A percentile compares a stretch with the other conserved stretches of the same genome.
Evolutionary conservation across 2,113 vertebrate genomes (phyloP).

Genomic region (Zootoca vivipara): DNA sequence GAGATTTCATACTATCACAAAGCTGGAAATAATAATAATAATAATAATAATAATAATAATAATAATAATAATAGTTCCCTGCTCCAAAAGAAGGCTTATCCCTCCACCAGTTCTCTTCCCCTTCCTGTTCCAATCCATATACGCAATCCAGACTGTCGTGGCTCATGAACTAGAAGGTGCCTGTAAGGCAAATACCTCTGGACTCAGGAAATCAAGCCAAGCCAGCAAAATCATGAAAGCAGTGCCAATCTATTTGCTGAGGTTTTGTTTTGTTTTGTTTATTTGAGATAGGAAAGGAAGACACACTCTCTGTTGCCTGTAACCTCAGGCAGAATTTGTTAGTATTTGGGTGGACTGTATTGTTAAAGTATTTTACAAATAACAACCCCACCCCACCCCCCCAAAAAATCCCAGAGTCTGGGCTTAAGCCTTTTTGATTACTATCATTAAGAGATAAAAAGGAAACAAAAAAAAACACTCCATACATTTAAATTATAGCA

Average conservation of each 20-base stretch:
- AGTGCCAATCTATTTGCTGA: background rate
- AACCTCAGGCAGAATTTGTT: background rate
- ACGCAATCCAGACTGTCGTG: background rate
- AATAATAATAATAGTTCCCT: background rate
- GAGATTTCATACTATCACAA: background rate
- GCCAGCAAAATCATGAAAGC: background rate
- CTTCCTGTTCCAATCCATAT: background rate
- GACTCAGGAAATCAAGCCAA: background rate
- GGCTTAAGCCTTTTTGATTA: slow-evolving; percentile 5
- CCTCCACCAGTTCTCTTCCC: background rate
- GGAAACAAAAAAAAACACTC: background rate
- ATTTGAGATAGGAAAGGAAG: background rate
- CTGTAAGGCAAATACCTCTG: background rate
- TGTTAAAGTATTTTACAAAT: background rate
- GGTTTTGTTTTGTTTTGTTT: background rate
- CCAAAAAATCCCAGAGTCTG: background rate
- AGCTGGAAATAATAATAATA: background rate
- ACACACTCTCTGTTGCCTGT: background rate
- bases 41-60: background rate
- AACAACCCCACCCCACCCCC: background rate
- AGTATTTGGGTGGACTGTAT: slow-evolving; percentile 7
- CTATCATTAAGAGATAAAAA: background rate
- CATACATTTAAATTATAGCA: background rate
- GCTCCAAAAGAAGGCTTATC: background rate
- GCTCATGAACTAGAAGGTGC: background rate